Base-by-base conservation (phyloP, 2,888 invertebrate species). In the Calameuta filiformis region DNA sequence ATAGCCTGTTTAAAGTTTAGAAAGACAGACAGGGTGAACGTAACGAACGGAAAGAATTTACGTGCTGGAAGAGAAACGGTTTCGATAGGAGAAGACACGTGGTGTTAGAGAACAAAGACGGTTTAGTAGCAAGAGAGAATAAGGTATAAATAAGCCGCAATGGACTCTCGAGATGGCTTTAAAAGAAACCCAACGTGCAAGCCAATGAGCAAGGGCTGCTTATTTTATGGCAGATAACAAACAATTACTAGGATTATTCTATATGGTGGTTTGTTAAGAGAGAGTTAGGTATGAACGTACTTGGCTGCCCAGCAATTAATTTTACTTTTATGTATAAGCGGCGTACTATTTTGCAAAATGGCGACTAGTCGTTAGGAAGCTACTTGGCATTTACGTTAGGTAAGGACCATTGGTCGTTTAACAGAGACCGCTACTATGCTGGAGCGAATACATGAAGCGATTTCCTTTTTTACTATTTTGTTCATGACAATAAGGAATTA, bases 1-100 rank as follows among this genome's bases (percentile, higher is more conserved):
- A 92, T 91, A 91, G 88, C 90, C 91, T 91, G 91, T 83, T 89
- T 89, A 89, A 89, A 88, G 83, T 87, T 87, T 87, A 86, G 83
- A 85, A 83, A 84, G 77, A 81, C 40, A 80, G 33, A n/a, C 23
- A 74, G 56, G 56, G 56, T 56, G 56, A 56, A 56, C 56, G 56
- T 23, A 56, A 56, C 56, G 56, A 56, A 56, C 56, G 9, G 56
- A 56, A 56, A 56, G 56, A 56, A 56, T 56, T 23, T 9, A 56
- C 56, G 56, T 56, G 56, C 56, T 56, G 56, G 56, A 56, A 56
- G 56, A 56, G 56, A 56, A 56, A 56, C 23, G 9, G 23, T 23
- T 56, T 23, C 23, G 23, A 56, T 56, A 23, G 9, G 56, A 56
- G 1, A 23, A 56, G 40, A 23, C 40, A 23, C 40, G 40, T 56